These are phyloP conservation scores for Drosophila tropicalis DNA, from an alignment of 1,140 invertebrate species.

Conservation along the genomic window DNA sequence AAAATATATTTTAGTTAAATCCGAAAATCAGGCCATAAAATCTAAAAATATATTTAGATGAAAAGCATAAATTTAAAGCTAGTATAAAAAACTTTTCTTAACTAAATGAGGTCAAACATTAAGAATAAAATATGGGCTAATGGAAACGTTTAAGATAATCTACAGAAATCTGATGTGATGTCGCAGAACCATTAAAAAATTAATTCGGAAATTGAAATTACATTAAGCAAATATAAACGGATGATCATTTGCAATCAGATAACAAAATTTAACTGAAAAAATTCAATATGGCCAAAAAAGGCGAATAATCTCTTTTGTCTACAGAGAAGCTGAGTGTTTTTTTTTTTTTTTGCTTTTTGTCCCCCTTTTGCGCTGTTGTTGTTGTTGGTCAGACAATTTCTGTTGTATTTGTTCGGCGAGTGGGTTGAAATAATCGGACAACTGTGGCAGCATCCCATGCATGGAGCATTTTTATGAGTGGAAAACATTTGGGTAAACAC, in stretches of 20 bases:
- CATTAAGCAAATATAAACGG: no score
- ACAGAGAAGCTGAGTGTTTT: no score
- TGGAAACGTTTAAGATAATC: no score
- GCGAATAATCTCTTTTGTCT: constrained; percentile 24
- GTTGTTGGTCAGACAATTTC: constrained; percentile 37
- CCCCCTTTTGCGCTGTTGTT: constrained; percentile 21
- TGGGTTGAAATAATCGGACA: constrained; percentile 26
- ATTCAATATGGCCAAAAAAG: constrained; percentile 54
- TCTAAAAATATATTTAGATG: neutral
- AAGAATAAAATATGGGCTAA: no score
- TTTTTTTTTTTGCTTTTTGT: no score
- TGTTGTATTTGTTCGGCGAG: constrained; percentile 50
- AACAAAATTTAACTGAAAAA: constrained; percentile 45
- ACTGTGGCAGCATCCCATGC: constrained; percentile 54
- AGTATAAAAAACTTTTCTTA: neutral
- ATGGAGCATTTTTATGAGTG: constrained; percentile 60
- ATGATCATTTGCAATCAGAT: constrained; percentile 36
- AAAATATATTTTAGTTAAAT: neutral
- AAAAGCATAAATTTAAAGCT: neutral
- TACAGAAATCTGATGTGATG: no score
- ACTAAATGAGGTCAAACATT: neutral
- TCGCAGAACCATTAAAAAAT: no score
- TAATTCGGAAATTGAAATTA: no score
- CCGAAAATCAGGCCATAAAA: neutral
- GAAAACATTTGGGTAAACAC: constrained; percentile 49